A percentile compares a stretch with the other conserved stretches of the same genome.
phyloP scores from a whole-genome alignment of 2,888 invertebrate genomes.

The Thecophora atra region DNA sequence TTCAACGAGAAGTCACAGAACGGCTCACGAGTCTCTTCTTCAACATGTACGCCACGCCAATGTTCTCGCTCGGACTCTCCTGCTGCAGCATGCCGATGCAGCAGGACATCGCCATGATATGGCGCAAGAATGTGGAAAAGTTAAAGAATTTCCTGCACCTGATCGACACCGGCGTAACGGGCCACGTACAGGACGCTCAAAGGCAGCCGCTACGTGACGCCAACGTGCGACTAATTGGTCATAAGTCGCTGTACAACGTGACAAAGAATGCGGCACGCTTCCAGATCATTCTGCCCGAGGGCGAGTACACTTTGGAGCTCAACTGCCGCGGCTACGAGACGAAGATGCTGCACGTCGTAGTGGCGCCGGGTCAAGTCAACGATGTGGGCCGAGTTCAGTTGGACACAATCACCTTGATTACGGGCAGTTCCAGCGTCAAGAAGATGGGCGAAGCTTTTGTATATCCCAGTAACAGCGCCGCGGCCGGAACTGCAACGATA shows the following conservation, averaged over 20 bases:
- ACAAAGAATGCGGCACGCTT: conserved; percentile 77
- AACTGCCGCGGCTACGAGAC: conserved; percentile 72
- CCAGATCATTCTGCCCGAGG: conserved; percentile 76
- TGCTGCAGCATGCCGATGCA: conserved; percentile 85
- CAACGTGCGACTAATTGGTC: conserved; percentile 72
- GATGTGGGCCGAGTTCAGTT: conserved; percentile 54
- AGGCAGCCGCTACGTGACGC: conserved; percentile 77
- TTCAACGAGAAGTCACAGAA: conserved; percentile 62
- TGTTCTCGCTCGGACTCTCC: conserved; percentile 77
- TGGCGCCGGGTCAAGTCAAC: conserved; percentile 49
- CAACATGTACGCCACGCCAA: conserved; percentile 72
- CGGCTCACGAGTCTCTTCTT: conserved; percentile 71
- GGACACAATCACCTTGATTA: conserved; percentile 46
- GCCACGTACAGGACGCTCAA: conserved; percentile 74
- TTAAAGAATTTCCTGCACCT: conserved; percentile 72
- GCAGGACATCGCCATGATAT: conserved; percentile 74
- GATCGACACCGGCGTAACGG: conserved; percentile 76
- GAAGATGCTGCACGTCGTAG: conserved; percentile 64
- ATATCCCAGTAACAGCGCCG: not conserved
- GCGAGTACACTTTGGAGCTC: conserved; percentile 72
- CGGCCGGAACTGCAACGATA: conserved; percentile 43
- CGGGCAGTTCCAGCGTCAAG: conserved; percentile 54
- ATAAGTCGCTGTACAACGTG: conserved; percentile 70
- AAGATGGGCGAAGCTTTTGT: conserved; percentile 32
- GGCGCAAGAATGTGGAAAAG: conserved; percentile 75